phyloP scores from a whole-genome alignment of 2,113 vertebrate genomes.

The Verasper variegatus region DNA sequence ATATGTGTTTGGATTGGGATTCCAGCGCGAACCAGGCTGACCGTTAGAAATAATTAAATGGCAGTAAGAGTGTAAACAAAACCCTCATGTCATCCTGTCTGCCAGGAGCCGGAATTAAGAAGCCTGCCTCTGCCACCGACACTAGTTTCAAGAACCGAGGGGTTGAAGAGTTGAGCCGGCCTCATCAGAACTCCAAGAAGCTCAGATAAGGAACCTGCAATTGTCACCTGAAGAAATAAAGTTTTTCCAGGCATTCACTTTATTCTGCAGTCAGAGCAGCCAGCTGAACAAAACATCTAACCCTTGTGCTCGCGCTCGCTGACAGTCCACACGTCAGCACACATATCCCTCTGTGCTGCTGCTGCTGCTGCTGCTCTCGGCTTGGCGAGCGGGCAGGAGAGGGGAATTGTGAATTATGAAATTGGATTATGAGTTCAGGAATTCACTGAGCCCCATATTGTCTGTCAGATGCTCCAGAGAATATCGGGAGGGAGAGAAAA shows the following conservation, averaged over 20 bases:
- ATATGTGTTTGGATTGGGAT: background rate
- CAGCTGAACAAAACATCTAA: conserved; percentile 39
- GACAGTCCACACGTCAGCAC: conserved; percentile 56
- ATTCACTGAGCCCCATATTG: conserved; percentile 67
- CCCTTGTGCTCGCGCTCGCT: conserved; percentile 49
- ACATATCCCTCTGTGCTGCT: conserved; percentile 49
- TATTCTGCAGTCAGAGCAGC: conserved; percentile 38
- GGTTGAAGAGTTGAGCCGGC: conserved; percentile 16
- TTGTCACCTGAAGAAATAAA: conserved; percentile 27
- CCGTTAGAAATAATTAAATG: conserved; percentile 23
- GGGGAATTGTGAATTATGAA: conserved; percentile 68
- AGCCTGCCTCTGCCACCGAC: background rate
- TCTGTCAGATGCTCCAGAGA: conserved; percentile 61
- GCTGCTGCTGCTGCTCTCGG: conserved; percentile 50
- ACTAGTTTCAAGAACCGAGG: background rate
- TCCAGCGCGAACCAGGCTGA: background rate
- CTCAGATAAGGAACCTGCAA: conserved; percentile 12
- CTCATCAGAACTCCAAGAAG: background rate
- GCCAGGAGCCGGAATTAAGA: conserved; percentile 6
- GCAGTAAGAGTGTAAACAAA: conserved; percentile 10
- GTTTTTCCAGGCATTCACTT: conserved; percentile 23
- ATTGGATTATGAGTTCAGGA: conserved; percentile 73
- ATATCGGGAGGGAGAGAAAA: conserved; percentile 35
- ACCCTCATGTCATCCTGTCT: background rate
- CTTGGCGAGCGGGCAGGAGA: conserved; percentile 52